Base-by-base conservation (phyloP, 2,113 vertebrate genomes). In the Penelope pileata region DNA sequence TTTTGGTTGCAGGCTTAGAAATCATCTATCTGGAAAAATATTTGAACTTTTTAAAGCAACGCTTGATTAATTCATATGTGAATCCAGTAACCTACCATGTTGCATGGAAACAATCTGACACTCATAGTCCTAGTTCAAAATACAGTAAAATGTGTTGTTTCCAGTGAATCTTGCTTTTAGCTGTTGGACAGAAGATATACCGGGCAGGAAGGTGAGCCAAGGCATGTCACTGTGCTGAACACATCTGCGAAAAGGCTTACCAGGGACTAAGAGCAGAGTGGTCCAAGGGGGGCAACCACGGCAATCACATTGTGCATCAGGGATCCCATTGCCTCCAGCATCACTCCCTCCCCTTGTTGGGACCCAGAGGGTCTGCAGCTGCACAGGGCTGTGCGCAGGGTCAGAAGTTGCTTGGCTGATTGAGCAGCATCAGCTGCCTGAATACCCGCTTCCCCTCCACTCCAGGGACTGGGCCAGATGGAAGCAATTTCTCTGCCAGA, bases 351-450 rank as follows among this genome's bases (percentile, higher is more conserved):
- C 18, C 22, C n/a, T 80, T 42, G 14, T 1, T 42, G 91, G 67
- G 63, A 74, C 45, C 15, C 45, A 83, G 22, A 90, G 9, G 45
- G 40, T 83, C 68, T 42, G 88, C 96, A 96, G 96, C 95, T 96
- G 95, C 83, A 73, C 14, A 26, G 40, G 40, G 16, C 59, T 80
- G 4, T 74, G 75, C 42, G 29, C 40, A 47, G 63, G 79, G 83
- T 85, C 85, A 94, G 88, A 77, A 70, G 38, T 0, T 80, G 50
- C 80, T 94, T 91, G 72, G 72, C 83, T 88, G 67, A 66, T 66
- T n/a, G 58, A 59, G 75, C 36, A 73, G 22, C 26, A 76, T 91
- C 90, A 93, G 85, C 85, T 95, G 85, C 48, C 30, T 69, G 48
- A 83, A 95, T 85, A 85, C 88, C 82, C 63, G 2, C 85, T 83